Conservation (phyloP, 2,797 vertebrate species). For the Lateolabrax maculatus region DNA sequence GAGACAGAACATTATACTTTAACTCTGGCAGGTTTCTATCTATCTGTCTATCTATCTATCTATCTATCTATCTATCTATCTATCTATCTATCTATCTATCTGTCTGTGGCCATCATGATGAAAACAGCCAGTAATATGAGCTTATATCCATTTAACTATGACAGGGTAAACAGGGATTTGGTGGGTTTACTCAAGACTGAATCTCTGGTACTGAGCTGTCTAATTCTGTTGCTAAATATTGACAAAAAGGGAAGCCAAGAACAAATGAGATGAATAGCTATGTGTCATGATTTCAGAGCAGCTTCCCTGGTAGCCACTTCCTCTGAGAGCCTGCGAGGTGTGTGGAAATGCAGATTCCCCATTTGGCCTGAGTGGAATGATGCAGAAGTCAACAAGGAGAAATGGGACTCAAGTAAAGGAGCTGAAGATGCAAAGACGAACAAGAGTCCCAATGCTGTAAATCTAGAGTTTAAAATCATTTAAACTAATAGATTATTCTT, state of each 20-base stretch:
- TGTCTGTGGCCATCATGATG: not conserved
- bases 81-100: not conserved
- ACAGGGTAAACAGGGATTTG: constrained; percentile 12
- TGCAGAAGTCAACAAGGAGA: constrained; percentile 90
- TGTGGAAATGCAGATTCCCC: constrained; percentile 76
- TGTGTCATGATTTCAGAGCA: constrained; percentile 71
- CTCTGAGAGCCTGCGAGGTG: constrained; percentile 54
- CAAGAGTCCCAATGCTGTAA: constrained; percentile 85
- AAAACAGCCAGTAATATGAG: not conserved
- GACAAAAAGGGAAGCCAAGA: constrained; percentile 7
- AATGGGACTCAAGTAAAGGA: constrained; percentile 89
- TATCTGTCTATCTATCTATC: not conserved
- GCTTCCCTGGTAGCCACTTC: constrained; percentile 40
- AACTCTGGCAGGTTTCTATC: not conserved
- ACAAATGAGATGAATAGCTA: not conserved
- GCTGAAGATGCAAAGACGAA: constrained; percentile 85
- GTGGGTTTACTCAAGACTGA: not conserved
- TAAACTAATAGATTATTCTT: not conserved
- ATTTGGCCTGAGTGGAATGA: constrained; percentile 98
- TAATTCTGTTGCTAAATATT: constrained; percentile 11
- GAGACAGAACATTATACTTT: not conserved
- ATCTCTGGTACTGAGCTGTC: not conserved
- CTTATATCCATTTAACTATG: not conserved
- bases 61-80: not conserved
- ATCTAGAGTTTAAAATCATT: constrained; percentile 51